phyloP scores from a whole-genome alignment of 2,888 invertebrate genomes.

The Eilema griseolum region DNA sequence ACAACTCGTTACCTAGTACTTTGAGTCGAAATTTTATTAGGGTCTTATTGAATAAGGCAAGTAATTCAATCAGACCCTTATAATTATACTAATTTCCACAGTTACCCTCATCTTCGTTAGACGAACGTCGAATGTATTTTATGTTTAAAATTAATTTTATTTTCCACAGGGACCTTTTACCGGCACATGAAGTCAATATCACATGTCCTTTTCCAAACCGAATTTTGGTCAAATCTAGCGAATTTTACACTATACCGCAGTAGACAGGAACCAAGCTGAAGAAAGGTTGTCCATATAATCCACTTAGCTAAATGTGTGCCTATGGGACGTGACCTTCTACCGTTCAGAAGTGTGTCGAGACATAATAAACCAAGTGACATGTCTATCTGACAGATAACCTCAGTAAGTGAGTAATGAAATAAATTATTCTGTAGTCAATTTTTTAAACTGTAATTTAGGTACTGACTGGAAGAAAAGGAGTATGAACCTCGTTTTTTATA shows the following conservation, averaged over 20 bases:
- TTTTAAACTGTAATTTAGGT: neutral
- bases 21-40: constrained; percentile 1
- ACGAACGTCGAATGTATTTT: neutral
- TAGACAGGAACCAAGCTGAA: neutral
- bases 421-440: neutral
- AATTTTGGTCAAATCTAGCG: neutral
- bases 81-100: neutral
- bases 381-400: too few relatives aligned
- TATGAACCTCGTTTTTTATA: too few relatives aligned
- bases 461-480: too few relatives aligned
- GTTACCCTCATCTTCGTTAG: neutral
- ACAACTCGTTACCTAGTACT: too few relatives aligned
- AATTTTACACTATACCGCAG: neutral
- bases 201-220: neutral
- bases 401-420: too few relatives aligned
- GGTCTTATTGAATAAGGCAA: neutral
- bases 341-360: neutral
- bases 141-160: neutral
- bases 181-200: neutral
- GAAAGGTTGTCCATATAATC: neutral
- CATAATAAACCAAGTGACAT: neutral
- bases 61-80: constrained; percentile 1
- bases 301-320: too few relatives aligned
- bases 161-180: neutral
- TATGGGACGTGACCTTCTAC: too few relatives aligned